phyloP scores from a whole-genome alignment of 2,113 vertebrate genomes.

The Eublepharis macularius region DNA sequence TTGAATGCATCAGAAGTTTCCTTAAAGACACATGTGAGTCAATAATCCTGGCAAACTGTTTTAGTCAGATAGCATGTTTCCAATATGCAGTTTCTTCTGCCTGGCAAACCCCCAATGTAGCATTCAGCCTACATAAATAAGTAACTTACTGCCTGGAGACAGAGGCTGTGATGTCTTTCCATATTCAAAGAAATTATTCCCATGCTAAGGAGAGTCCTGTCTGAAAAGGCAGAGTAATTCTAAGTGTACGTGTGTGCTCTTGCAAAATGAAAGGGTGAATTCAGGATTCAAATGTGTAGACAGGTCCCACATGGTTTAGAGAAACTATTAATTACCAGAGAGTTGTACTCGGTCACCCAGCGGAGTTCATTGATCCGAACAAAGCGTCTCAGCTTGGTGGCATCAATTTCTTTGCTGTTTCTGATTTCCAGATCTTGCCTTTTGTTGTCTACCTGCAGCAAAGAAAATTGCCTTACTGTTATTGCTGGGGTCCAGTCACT shows the following conservation, averaged over 20 bases:
- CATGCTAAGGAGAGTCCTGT: not conserved
- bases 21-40: not conserved
- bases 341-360: slow-evolving; percentile 89
- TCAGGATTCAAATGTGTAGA: not conserved
- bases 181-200: not conserved
- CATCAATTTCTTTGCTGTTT: slow-evolving; percentile 70
- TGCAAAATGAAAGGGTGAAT: not conserved
- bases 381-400: slow-evolving; percentile 79
- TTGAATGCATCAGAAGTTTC: not conserved
- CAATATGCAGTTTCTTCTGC: not conserved
- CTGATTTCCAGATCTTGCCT: slow-evolving; percentile 76
- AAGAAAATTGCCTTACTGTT: slow-evolving; percentile 25
- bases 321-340: slow-evolving; percentile 76
- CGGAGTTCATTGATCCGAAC: slow-evolving; percentile 81
- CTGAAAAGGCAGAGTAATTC: not conserved
- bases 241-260: not conserved
- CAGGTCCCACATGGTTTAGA: not conserved
- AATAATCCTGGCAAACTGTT: not conserved
- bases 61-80: not conserved
- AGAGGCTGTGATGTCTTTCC: not conserved
- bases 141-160: not conserved
- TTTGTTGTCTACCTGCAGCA: slow-evolving; percentile 82
- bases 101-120: not conserved
- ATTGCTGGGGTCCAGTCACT: not conserved
- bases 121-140: not conserved